Evolutionary conservation across 2,888 invertebrate species (phyloP), one percentile per base, ranked within the genome.

Genomic region (Idaea biselata): DNA sequence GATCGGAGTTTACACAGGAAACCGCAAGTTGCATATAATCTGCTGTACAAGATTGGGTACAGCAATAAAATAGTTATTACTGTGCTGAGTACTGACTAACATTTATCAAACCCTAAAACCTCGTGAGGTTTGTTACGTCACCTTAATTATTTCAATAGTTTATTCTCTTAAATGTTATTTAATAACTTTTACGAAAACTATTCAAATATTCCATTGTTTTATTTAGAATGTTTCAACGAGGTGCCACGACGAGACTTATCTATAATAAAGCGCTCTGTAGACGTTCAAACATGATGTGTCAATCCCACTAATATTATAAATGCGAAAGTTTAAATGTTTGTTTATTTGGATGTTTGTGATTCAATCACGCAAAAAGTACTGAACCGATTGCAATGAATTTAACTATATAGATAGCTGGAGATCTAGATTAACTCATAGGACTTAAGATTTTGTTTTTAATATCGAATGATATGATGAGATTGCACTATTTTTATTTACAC

Each of bases 161-260:
- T 60, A 62, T 58, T 58, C 58, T 55, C 4, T 33, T 60, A 31
- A 58, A 55, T 58, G 55, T 58, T 62, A 55, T 65, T 65, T 65
- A 63, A 65, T 62, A 55, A 58, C 58, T 53, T 14, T 33, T 55
- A 56, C 60, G 54, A 59, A 54, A 58, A 55, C 60, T 16, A 8
- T 33, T 17, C 16, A 58, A 32, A 60, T 18, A 57, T 63, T 16
- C 61, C 60, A 63, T 69, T 62, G 60, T 63, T 44, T 44, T 11
- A 5, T 33, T 33, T 11, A 33, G 14, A 33, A 33, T 44, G 8
- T 44, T 44, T 44, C 11, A 11, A 25, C 25, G 44, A 44, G 14
- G 44, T 14, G 44, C 44, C 44, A 25, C 25, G 25, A 25, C 25
- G 25, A 5, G 25, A 5, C 25, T 25, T 25, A 25, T 25, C 25